Base-by-base conservation (phyloP, 2,888 invertebrate genomes). In the Hermaeophaga mercurialis region DNA sequence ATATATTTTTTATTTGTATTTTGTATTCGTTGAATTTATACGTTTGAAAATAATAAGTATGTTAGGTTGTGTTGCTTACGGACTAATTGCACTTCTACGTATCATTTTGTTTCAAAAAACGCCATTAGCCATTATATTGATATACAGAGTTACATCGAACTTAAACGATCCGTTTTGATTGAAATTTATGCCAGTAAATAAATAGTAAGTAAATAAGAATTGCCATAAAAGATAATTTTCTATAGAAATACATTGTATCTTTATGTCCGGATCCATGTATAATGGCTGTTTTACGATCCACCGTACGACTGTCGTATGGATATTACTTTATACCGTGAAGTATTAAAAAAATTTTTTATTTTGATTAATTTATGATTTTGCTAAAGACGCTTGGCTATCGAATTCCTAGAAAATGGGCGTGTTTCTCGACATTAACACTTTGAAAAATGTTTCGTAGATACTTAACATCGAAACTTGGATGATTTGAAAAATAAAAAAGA, bases 211-310 rank as follows among this genome's bases (percentile, higher is more conserved):
- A 63, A 61, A 63, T 63, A 61, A 43, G 43, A 18, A 52, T 59
- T 61, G 61, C 58, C 63, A 59, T 69, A 68, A 69, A 69, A 68
- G 66, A 66, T 69, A 67, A 69, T 69, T 67, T 66, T 63, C 69
- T 67, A 68, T 69, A 68, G 64, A 70, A 69, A 68, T 69, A 70
- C 68, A 69, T 64, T 68, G 70, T 70, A 70, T 63, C 66, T 70
- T 70, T 67, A 70, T 65, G 68, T 62, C 63, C 66, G 60, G 68
- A 65, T 66, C 66, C 67, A 66, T 66, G 66, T 65, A 68, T 68
- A 68, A 70, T 68, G 67, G 64, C 62, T 61, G 61, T 70, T 69
- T 70, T 70, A 70, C 66, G 66, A 61, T 60, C 52, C 2, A 64
- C 58, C 60, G 62, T 59, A 63, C 63, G 66, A 66, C 65, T 65